A percentile compares a stretch with the other conserved stretches of the same genome.
Evolutionary conservation across 2,797 vertebrate genomes (phyloP).

Genomic region (Salarias fasciatus): DNA sequence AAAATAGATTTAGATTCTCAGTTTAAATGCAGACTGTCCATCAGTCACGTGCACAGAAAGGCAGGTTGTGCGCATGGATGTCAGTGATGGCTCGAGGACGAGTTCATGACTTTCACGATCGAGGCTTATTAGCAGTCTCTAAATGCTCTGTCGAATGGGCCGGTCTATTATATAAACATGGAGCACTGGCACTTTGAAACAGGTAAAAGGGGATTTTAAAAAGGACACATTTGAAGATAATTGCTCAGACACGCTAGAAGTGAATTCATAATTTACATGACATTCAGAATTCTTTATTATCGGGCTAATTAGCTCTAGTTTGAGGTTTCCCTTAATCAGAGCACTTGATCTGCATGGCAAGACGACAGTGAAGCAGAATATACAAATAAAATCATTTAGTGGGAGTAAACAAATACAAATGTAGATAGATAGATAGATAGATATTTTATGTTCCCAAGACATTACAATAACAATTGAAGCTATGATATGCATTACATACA

Average conservation of each 20-base stretch:
- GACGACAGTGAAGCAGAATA: slow-evolving; percentile 7
- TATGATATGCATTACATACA: too few relatives aligned
- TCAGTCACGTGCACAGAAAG: neutral
- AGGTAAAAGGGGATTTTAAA: slow-evolving; percentile 35
- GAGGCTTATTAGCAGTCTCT: slow-evolving; percentile 44
- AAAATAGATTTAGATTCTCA: too few relatives aligned
- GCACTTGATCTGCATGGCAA: slow-evolving; percentile 35
- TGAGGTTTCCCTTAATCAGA: slow-evolving; percentile 44
- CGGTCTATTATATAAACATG: slow-evolving; percentile 49
- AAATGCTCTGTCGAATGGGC: slow-evolving; percentile 39
- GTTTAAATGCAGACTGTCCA: too few relatives aligned
- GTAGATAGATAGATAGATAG: slow-evolving; percentile 6
- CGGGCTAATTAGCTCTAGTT: slow-evolving; percentile 44
- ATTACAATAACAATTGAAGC: too few relatives aligned
- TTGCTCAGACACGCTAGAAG: slow-evolving; percentile 48
- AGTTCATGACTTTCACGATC: slow-evolving; percentile 40
- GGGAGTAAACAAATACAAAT: neutral
- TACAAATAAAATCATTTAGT: slow-evolving; percentile 18
- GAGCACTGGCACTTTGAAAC: slow-evolving; percentile 43
- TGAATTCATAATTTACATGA: slow-evolving; percentile 65
- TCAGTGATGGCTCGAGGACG: slow-evolving; percentile 36
- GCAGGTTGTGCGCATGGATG: slow-evolving; percentile 27
- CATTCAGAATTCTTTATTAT: slow-evolving; percentile 59
- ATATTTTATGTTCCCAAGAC: neutral
- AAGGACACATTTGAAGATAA: slow-evolving; percentile 61